Conservation (phyloP, 2,888 invertebrate species). For the Prionchulus punctatus region DNA sequence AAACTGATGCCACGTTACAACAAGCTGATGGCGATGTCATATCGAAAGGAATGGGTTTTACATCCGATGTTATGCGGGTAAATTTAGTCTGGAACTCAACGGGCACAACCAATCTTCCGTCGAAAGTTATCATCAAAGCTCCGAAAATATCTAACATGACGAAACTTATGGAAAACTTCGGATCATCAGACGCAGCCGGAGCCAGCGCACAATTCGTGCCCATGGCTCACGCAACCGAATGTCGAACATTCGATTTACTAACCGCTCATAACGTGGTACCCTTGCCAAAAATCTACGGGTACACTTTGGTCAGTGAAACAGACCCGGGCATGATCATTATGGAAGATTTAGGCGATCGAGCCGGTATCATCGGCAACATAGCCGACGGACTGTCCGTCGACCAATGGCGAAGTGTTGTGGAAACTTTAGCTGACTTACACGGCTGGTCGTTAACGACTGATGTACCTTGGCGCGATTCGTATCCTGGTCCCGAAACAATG, state of each 20-base stretch:
- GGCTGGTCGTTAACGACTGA: not conserved
- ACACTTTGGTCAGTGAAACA: not conserved
- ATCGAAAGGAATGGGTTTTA: not conserved
- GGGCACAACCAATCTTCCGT: not conserved
- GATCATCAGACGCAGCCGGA: not conserved
- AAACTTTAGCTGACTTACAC: not conserved
- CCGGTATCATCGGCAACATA: not conserved
- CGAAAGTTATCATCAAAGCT: not conserved
- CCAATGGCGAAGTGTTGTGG: not conserved
- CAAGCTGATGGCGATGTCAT: not conserved
- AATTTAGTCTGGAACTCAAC: not conserved
- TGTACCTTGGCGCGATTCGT: not conserved
- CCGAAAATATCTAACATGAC: not conserved
- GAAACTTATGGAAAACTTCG: not conserved
- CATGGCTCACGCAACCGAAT: not conserved
- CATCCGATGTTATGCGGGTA: constrained; percentile 1
- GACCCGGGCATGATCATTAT: not conserved
- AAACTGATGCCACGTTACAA: not conserved
- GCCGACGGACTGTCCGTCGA: not conserved
- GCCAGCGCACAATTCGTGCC: not conserved
- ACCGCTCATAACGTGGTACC: not conserved
- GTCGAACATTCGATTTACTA: not conserved
- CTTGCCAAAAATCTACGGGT: not conserved
- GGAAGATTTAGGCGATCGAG: not conserved
- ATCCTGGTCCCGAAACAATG: not conserved